Conservation (phyloP, 2,113 vertebrate genomes). For the Ceuthmochares aereus region DNA sequence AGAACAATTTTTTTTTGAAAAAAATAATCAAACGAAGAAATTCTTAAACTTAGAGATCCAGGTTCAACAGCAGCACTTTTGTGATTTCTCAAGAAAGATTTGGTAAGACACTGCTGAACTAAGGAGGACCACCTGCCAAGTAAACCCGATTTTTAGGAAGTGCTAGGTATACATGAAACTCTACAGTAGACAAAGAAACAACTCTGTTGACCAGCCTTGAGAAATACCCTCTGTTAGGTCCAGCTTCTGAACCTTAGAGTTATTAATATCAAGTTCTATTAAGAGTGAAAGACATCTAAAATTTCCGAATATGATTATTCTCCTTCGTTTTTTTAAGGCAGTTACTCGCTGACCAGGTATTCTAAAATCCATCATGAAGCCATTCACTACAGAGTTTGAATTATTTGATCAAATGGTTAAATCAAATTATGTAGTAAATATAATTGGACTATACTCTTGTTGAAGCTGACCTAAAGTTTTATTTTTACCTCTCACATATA, state of each 20-base stretch:
- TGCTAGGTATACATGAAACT: not conserved
- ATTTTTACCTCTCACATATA: not conserved
- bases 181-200: not conserved
- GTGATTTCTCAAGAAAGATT: not conserved
- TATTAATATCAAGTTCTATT: not conserved
- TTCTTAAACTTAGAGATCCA: not conserved
- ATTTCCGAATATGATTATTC: not conserved
- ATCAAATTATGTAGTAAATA: slow-evolving; percentile 11
- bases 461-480: not conserved
- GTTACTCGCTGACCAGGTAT: not conserved
- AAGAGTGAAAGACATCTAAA: not conserved
- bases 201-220: not conserved
- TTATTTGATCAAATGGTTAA: slow-evolving; percentile 10
- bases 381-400: not conserved
- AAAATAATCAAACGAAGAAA: not conserved
- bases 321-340: slow-evolving; percentile 9
- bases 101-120: not conserved
- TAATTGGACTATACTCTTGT: not conserved
- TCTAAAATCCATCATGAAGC: not conserved
- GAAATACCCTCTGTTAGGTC: not conserved
- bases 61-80: not conserved
- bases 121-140: not conserved
- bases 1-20: not conserved
- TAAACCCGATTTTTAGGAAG: not conserved
- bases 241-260: not conserved